phyloP scores from a whole-genome alignment of 2,888 invertebrate genomes.

The Listrodromus nycthemerus region DNA sequence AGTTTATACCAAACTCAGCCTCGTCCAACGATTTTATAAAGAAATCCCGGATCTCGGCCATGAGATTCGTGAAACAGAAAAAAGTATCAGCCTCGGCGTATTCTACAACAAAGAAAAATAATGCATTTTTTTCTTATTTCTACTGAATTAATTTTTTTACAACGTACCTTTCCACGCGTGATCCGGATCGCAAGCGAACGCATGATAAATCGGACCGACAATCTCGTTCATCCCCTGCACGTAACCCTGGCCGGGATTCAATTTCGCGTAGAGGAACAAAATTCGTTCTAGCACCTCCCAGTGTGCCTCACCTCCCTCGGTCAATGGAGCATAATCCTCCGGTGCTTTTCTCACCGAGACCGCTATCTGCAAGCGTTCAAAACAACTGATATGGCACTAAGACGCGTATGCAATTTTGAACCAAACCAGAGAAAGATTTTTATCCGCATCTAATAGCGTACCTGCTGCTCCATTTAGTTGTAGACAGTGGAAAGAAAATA shows the following conservation, averaged over 20 bases:
- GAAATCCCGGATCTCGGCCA: slow-evolving; percentile 98
- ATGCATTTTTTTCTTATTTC: not conserved
- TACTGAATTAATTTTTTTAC: not conserved
- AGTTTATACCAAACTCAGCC: slow-evolving; percentile 95
- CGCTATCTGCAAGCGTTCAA: slow-evolving; percentile 86
- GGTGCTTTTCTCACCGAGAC: slow-evolving; percentile 91
- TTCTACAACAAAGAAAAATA: slow-evolving; percentile 86
- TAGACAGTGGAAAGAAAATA: slow-evolving; percentile 41
- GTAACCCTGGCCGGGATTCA: slow-evolving; percentile 98
- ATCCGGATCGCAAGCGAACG: slow-evolving; percentile 96
- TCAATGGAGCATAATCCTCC: slow-evolving; percentile 93
- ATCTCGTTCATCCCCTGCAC: slow-evolving; percentile 99
- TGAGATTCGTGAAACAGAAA: slow-evolving; percentile 98
- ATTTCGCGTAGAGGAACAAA: slow-evolving; percentile 98
- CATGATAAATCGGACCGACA: slow-evolving; percentile 98
- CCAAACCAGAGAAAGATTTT: slow-evolving; percentile 16
- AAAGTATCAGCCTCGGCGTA: slow-evolving; percentile 99
- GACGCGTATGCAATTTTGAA: slow-evolving; percentile 32
- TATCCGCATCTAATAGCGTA: slow-evolving; percentile 68
- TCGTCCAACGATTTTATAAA: slow-evolving; percentile 98
- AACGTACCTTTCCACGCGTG: slow-evolving; percentile 90
- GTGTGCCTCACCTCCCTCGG: slow-evolving; percentile 97
- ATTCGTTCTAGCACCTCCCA: slow-evolving; percentile 99
- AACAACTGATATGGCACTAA: slow-evolving; percentile 46
- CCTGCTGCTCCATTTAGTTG: slow-evolving; percentile 78